phyloP scores from a whole-genome alignment of 1,140 invertebrate species.

The Uloborus diversus region DNA sequence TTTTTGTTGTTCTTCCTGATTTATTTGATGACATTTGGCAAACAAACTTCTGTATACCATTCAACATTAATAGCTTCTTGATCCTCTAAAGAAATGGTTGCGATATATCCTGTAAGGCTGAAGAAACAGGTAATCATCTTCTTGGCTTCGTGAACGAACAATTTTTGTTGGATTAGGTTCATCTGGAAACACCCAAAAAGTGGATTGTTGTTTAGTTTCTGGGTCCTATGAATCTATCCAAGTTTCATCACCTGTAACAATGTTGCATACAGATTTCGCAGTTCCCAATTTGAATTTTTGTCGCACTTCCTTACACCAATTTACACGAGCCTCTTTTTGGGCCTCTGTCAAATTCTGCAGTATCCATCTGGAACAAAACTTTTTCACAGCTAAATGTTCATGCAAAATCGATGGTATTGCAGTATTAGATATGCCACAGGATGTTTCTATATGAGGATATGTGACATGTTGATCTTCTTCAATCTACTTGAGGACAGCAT shows the following conservation, averaged over 20 bases:
- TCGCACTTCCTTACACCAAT: constrained; percentile 8
- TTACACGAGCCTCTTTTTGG: not conserved
- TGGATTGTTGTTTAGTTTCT: constrained; percentile 58
- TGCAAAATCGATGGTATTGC: constrained; percentile 60
- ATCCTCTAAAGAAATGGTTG: constrained; percentile 58
- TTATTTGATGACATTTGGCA: constrained; percentile 8
- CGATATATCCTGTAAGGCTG: constrained; percentile 18
- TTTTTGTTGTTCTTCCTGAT: constrained; percentile 9
- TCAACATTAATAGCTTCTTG: constrained; percentile 59
- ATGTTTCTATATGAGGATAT: constrained; percentile 38
- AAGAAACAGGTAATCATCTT: constrained; percentile 59
- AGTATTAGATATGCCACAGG: constrained; percentile 56
- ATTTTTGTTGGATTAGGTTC: constrained; percentile 63
- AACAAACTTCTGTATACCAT: constrained; percentile 58
- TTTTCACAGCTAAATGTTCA: constrained; percentile 59
- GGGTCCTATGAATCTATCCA: constrained; percentile 47
- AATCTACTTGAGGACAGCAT: constrained; percentile 59
- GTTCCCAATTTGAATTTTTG: constrained; percentile 30
- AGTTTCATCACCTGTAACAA: constrained; percentile 50
- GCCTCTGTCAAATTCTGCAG: not conserved
- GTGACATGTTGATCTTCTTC: constrained; percentile 60
- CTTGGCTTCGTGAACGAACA: constrained; percentile 60
- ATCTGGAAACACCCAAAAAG: constrained; percentile 61
- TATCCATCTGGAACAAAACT: constrained; percentile 54
- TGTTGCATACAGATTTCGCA: constrained; percentile 43